Percentiles rank a stretch among this genome's conserved stretches.
phyloP scores from a whole-genome alignment of 2,888 invertebrate genomes.

The Drosophila antonietae region DNA sequence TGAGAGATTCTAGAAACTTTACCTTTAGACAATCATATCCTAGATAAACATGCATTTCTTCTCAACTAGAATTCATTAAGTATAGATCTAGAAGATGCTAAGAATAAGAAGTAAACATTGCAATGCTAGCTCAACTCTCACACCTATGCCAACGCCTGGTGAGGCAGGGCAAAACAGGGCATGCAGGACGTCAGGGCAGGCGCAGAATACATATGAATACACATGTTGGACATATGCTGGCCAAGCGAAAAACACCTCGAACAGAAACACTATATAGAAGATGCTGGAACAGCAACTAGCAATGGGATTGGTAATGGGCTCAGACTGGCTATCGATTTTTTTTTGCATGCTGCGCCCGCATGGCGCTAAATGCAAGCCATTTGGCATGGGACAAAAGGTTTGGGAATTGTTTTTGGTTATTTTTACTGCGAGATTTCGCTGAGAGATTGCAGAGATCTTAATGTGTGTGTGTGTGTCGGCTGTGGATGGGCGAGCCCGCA shows the following conservation, averaged over 20 bases:
- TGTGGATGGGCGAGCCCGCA: conserved; percentile 10
- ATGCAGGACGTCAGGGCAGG: conserved; percentile 13
- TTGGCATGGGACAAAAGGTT: conserved; percentile 19
- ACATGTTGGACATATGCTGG: conserved; percentile 63
- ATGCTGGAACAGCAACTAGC: conserved; percentile 15
- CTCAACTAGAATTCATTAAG: not conserved
- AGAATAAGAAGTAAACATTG: not conserved
- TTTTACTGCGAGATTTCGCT: conserved; percentile 7
- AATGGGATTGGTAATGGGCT: conserved; percentile 19
- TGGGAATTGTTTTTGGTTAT: conserved; percentile 20
- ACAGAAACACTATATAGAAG: conserved; percentile 24
- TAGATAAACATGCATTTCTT: not conserved
- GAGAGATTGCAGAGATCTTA: conserved; percentile 8
- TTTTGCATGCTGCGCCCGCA: conserved; percentile 72
- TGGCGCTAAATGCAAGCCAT: conserved; percentile 66
- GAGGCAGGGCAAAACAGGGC: conserved; percentile 2
- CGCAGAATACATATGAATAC: conserved; percentile 17
- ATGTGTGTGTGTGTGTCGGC: not conserved
- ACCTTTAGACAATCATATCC: not conserved
- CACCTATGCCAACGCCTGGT: conserved; percentile 57
- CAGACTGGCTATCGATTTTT: conserved; percentile 7
- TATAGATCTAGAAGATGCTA: not conserved
- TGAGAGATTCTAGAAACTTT: not conserved
- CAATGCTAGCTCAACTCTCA: conserved; percentile 26
- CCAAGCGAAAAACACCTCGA: conserved; percentile 53